Conservation (phyloP, 2,113 vertebrate genomes). For the Archilochus colubris region DNA sequence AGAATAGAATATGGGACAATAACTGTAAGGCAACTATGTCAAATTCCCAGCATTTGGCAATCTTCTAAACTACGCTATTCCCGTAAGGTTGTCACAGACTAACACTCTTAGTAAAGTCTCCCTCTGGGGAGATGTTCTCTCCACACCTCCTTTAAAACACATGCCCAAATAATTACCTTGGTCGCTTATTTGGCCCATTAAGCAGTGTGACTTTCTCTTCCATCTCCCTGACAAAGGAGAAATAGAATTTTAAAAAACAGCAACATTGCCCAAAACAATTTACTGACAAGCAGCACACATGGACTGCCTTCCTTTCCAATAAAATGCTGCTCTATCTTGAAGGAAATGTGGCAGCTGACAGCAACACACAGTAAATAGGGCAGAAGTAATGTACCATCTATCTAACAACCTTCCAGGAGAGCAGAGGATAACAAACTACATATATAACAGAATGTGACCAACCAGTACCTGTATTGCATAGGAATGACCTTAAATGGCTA, state of each 20-base stretch:
- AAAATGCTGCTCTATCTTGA: neutral
- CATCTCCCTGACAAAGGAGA: slow-evolving; percentile 83
- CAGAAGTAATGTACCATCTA: neutral
- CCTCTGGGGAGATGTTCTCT: neutral
- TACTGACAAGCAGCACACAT: neutral
- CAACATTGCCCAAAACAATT: neutral
- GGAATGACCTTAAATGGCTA: neutral
- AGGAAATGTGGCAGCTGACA: neutral
- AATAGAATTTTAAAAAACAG: slow-evolving; percentile 37
- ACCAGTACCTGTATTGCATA: neutral
- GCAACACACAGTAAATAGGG: slow-evolving; percentile 10
- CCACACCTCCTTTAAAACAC: slow-evolving; percentile 9
- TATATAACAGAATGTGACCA: neutral
- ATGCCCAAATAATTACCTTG: slow-evolving; percentile 82
- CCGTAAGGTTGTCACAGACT: neutral
- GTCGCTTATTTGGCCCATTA: slow-evolving; percentile 92
- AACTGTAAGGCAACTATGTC: neutral
- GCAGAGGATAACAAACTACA: neutral
- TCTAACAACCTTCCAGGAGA: neutral
- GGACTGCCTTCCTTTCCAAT: neutral
- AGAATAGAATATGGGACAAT: neutral
- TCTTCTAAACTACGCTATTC: neutral
- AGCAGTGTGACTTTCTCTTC: slow-evolving; percentile 90
- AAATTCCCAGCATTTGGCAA: neutral
- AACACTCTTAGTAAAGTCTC: neutral